Percentiles rank a stretch among this genome's conserved stretches.
phyloP scores from a whole-genome alignment of 1,140 invertebrate genomes.

The Eciton burchellii region DNA sequence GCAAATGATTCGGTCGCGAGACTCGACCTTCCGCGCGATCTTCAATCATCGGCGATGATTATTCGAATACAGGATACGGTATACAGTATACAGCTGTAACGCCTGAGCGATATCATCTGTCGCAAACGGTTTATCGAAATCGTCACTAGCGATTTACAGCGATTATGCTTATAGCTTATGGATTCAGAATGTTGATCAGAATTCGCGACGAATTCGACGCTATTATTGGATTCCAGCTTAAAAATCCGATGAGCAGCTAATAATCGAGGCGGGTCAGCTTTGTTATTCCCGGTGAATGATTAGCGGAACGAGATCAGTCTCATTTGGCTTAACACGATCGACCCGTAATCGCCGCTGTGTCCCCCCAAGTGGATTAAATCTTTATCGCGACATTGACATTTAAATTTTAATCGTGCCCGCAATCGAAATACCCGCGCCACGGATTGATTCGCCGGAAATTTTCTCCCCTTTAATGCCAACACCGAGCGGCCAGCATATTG shows the following conservation, averaged over 20 bases:
- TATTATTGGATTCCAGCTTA: neutral
- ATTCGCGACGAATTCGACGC: neutral
- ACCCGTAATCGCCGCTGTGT: no score
- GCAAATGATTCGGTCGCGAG: slow-evolving; percentile 31
- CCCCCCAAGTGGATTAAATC: neutral
- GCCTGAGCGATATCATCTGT: no score
- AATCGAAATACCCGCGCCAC: neutral
- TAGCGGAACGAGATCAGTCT: neutral
- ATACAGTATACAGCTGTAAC: no score
- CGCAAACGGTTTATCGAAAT: no score
- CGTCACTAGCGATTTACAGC: no score
- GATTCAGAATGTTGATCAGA: neutral
- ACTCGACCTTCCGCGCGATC: no score
- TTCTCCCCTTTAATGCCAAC: no score
- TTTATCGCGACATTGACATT: neutral
- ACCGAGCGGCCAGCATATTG: neutral
- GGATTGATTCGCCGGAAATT: no score
- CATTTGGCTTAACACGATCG: neutral
- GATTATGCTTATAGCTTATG: neutral
- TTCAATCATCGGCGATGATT: no score
- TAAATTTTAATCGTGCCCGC: neutral
- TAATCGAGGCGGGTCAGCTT: neutral
- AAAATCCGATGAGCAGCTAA: neutral
- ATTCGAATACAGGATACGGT: no score
- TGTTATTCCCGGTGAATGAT: neutral